Evolutionary conservation across 2,888 invertebrate species (phyloP), one percentile per base, ranked within the genome.

Genomic region (Physocephala rufipes): DNA sequence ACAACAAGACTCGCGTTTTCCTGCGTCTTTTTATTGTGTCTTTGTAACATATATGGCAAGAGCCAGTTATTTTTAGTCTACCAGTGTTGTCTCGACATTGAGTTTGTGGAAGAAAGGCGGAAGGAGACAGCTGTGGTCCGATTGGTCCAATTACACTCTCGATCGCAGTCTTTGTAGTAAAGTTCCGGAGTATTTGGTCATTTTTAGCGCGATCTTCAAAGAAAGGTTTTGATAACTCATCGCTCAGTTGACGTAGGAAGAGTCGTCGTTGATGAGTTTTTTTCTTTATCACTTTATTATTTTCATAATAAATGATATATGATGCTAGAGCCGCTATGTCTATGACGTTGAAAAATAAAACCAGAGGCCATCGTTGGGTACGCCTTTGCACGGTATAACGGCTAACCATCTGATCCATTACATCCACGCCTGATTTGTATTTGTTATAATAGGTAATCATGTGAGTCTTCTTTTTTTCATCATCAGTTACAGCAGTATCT

Each of bases 321-420:
- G 63, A 26, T 45, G 71, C 66, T 7, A 71, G 28, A 2, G 58
- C 65, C 3, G 12, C 36, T n/a, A 70, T 24, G 19, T 70, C 70
- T 15, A 70, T 5, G 19, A 70, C 65, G 30, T 70, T 70, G 47
- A 19, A 71, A 51, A 71, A 71, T 7, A 71, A 51, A 7, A 59
- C 65, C 70, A 70, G 64, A 69, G 70, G 72, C 72, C 71, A 74
- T 63, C 67, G 65, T 21, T 72, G 71, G 59, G 70, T 72, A 55
- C 64, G 65, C 49, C 70, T 47, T 45, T 74, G 71, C 47, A 70
- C 28, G 9, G 63, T 73, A 47, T 68, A 71, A 47, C 51, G 43
- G n/a, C 47, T 51, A 47, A 74, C 53, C 63, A 63, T 72, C 53
- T 74, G 67, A 61, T n/a, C n/a, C n/a, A n/a, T n/a, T n/a, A n/a